Percentiles rank a stretch among this genome's conserved stretches.
phyloP scores from a whole-genome alignment of 2,797 vertebrate genomes.

The Malurus splendens region DNA sequence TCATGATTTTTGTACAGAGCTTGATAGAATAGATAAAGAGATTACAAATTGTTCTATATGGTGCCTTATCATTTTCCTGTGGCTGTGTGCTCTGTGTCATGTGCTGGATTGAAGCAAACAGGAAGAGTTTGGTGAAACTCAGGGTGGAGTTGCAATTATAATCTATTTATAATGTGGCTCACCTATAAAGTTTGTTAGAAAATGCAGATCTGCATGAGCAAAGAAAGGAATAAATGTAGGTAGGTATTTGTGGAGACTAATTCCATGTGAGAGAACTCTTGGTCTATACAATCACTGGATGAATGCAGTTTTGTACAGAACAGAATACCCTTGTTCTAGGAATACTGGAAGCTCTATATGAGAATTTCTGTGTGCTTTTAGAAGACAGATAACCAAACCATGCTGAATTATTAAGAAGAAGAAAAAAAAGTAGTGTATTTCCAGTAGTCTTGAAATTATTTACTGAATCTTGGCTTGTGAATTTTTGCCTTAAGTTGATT shows the following conservation, averaged over 20 bases:
- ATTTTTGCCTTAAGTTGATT: neutral
- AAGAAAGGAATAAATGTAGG: neutral
- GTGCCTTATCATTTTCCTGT: neutral
- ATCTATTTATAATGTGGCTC: neutral
- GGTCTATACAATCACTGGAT: accelerated
- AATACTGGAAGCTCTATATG: neutral
- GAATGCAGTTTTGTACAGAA: neutral
- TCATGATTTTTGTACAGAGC: neutral
- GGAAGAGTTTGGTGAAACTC: neutral
- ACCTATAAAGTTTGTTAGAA: neutral
- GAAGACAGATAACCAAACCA: neutral
- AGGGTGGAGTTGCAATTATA: neutral
- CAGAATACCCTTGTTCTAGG: neutral
- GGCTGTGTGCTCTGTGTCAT: accelerated
- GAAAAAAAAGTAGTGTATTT: neutral
- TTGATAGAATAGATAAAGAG: neutral
- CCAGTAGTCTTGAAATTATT: neutral
- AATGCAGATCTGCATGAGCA: neutral
- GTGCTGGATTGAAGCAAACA: neutral
- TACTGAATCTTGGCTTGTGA: neutral
- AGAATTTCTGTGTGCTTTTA: neutral
- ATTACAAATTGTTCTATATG: neutral
- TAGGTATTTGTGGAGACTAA: neutral
- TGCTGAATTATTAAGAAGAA: neutral
- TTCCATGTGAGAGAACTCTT: neutral